A percentile compares a stretch with the other conserved stretches of the same genome.
These are phyloP conservation scores for Cochlearius cochlearius DNA, from an alignment of 2,113 vertebrate genomes.

Conservation along the genomic window DNA sequence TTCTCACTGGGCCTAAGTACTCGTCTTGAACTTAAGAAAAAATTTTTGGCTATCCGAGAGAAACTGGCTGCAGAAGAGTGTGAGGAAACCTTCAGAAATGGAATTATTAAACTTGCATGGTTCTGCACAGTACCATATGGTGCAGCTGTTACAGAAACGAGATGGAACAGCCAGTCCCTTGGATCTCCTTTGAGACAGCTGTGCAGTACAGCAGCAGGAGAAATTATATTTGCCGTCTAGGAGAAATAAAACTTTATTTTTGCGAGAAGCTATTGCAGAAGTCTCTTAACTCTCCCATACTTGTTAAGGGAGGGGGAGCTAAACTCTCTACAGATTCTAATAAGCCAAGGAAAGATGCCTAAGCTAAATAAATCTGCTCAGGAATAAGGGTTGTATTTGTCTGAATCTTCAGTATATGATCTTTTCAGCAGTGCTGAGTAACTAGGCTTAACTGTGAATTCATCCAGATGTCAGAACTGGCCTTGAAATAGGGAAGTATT, in stretches of 20 bases:
- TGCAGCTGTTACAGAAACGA: slow-evolving; percentile 1
- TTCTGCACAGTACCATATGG: background rate
- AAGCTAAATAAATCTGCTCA: background rate
- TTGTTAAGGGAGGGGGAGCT: background rate
- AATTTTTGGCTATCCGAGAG: background rate
- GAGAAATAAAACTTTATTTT: slow-evolving; percentile 13
- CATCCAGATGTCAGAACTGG: background rate
- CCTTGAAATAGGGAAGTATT: background rate
- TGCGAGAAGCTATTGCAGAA: background rate
- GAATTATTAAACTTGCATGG: background rate
- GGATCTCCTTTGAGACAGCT: slow-evolving; percentile 9
- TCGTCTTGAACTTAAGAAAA: background rate
- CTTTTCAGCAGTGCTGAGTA: background rate
- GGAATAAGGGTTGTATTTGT: background rate
- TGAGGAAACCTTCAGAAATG: background rate
- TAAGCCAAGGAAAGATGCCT: slow-evolving; percentile 5
- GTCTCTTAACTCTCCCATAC: background rate
- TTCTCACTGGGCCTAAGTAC: background rate
- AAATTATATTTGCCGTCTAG: background rate
- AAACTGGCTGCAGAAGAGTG: background rate
- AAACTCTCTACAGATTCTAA: background rate
- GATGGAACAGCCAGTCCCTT: background rate
- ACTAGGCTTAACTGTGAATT: background rate
- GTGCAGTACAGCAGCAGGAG: background rate
- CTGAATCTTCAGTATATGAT: background rate